Evolutionary conservation across 1,140 invertebrate species (phyloP).

Genomic region (Drosophila malerkotliana): DNA sequence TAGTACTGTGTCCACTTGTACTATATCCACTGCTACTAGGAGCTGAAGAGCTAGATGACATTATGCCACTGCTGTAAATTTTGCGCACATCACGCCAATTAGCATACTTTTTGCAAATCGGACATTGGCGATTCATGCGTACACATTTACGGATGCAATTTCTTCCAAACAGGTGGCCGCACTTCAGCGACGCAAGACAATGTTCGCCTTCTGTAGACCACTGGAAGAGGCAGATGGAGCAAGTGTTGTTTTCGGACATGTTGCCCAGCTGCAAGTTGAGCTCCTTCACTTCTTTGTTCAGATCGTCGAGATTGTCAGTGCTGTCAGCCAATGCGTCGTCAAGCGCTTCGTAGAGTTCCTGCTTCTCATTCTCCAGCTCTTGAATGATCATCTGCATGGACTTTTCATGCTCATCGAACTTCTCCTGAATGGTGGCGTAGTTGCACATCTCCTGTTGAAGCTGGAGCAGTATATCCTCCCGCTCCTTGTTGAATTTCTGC

Average conservation of each 20-base stretch:
- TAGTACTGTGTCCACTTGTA: too few relatives aligned
- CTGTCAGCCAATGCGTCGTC: constrained; percentile 5
- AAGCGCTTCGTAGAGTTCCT: constrained; percentile 3
- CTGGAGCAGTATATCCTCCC: constrained; percentile 12
- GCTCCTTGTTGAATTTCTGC: constrained; percentile 12
- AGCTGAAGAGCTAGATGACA: too few relatives aligned
- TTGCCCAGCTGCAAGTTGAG: not conserved
- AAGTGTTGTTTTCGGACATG: not conserved
- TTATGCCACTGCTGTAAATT: constrained; percentile 3
- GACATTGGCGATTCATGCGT: not conserved
- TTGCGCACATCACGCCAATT: constrained; percentile 14
- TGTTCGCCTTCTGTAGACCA: constrained; percentile 6
- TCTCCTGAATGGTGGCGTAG: constrained; percentile 24
- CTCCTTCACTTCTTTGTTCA: not conserved
- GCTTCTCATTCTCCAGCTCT: constrained; percentile 9
- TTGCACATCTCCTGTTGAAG: constrained; percentile 19
- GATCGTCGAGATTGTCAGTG: too few relatives aligned
- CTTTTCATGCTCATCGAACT: constrained; percentile 15
- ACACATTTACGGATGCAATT: constrained; percentile 7
- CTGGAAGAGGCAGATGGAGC: constrained; percentile 6
- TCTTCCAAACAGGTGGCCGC: constrained; percentile 19
- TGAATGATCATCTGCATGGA: constrained; percentile 17
- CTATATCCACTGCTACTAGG: too few relatives aligned
- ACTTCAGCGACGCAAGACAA: constrained; percentile 10
- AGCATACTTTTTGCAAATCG: constrained; percentile 13